Evolutionary conservation across 2,113 vertebrate species (phyloP), one percentile per base, ranked within the genome.

Genomic region (Spizaetus ornatus): DNA sequence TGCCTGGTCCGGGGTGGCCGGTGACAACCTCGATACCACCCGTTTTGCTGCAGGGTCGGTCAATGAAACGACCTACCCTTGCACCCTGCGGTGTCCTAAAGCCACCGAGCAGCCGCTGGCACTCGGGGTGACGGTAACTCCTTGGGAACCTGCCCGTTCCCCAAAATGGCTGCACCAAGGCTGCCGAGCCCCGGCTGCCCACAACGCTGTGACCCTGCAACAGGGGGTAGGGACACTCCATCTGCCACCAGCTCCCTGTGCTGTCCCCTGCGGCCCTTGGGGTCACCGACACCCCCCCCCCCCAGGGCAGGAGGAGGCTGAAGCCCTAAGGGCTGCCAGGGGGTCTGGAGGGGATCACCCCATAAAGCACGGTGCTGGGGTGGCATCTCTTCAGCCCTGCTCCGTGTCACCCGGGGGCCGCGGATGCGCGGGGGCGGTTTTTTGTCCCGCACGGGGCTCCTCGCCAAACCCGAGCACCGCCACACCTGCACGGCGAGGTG

Each of bases 151-250:
- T 16, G 36, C 47, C 27, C 1, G 4, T 15, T 16, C 67, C 80
- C 67, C 62, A 86, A 12, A 76, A 62, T 25, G 36, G 40, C 63
- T 52, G 38, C 77, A 47, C 14, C 36, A 13, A 34, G 34, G 36
- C 27, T 56, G 31, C 43, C n/a, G 7, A 65, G 36, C 70, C 26
- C 62, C 13, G 1, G 6, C 9, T 42, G 11, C 12, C 27, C 13
- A 7, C 38, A 23, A 7, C 2, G 1, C 20, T 9, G 31, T 2
- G 19, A 7, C 23, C 36, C 6, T 20, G 38, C 45, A 48, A 48
- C 4, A 0, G 3, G 7, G 6, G 0, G 0, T 11, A 17, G 45
- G 45, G 40, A 38, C 45, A 19, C 5, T 38, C 27, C 36, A 0
- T 0, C 6, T 21, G 29, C 56, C 72, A 71, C 34, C 71, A 38